Percentiles rank a stretch among this genome's conserved stretches.
Conservation (phyloP, 2,888 invertebrate genomes). For the Deroplatys truncata region DNA sequence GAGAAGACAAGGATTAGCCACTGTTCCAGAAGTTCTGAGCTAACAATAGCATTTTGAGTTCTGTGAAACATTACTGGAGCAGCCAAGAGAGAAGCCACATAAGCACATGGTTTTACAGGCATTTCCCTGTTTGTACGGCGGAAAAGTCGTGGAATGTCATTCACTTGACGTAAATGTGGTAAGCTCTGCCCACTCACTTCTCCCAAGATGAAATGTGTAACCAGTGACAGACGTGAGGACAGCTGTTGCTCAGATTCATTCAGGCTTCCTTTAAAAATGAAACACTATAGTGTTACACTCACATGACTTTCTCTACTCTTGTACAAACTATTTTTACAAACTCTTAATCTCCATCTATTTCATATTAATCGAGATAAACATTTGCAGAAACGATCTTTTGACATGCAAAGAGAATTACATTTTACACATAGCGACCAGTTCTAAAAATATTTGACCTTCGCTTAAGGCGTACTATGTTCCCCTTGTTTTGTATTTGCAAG, state of each 20-base stretch:
- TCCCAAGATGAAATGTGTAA: conserved; percentile 44
- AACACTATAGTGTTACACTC: too few relatives aligned
- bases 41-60: conserved; percentile 42
- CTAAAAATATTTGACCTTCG: too few relatives aligned
- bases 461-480: too few relatives aligned
- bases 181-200: conserved; percentile 49
- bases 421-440: too few relatives aligned
- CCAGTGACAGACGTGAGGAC: conserved; percentile 35
- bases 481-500: too few relatives aligned
- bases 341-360: too few relatives aligned
- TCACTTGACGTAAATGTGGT: conserved; percentile 71
- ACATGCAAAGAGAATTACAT: too few relatives aligned
- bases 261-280: conserved; percentile 32
- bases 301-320: too few relatives aligned
- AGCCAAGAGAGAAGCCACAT: conserved; percentile 64
- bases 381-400: too few relatives aligned
- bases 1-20: conserved; percentile 47
- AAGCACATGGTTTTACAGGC: conserved; percentile 75
- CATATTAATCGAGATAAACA: too few relatives aligned
- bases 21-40: conserved; percentile 26
- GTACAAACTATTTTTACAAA: too few relatives aligned
- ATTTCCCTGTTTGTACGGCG: conserved; percentile 86
- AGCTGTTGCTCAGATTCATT: conserved; percentile 31
- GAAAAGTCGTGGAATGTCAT: conserved; percentile 89
- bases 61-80: conserved; percentile 57